Conservation (phyloP, 2,797 vertebrate genomes). For the Morelia viridis region DNA sequence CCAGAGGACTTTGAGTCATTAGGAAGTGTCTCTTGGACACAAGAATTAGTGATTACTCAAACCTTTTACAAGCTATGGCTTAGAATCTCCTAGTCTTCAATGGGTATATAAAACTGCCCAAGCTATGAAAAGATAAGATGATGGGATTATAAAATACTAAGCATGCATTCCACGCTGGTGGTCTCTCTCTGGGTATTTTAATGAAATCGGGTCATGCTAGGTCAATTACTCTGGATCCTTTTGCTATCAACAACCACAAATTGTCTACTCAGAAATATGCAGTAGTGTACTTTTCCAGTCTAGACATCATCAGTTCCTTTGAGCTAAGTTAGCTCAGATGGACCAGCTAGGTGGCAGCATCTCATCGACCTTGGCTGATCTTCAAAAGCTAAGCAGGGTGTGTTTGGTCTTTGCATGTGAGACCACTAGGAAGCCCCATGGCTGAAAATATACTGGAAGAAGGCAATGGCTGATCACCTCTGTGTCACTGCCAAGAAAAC, state of each 20-base stretch:
- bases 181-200: not conserved
- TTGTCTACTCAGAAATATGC: not conserved
- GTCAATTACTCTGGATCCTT: not conserved
- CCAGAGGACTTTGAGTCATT: slow-evolving; percentile 74
- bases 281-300: not conserved
- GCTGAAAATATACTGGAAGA: not conserved
- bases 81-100: slow-evolving; percentile 24
- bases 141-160: not conserved
- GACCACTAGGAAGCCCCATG: not conserved
- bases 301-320: not conserved
- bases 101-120: not conserved
- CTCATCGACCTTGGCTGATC: not conserved
- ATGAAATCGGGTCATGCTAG: slow-evolving; percentile 1
- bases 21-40: slow-evolving; percentile 69
- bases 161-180: not conserved
- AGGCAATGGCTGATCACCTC: not conserved
- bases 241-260: not conserved
- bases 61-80: slow-evolving; percentile 45
- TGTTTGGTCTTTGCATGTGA: not conserved
- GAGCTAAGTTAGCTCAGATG: not conserved
- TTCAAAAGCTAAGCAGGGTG: not conserved
- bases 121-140: slow-evolving; percentile 19
- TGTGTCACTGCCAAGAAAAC: not conserved
- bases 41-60: slow-evolving; percentile 67
- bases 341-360: not conserved